phyloP scores from a whole-genome alignment of 2,888 invertebrate genomes.

The Agriotes lineatus region DNA sequence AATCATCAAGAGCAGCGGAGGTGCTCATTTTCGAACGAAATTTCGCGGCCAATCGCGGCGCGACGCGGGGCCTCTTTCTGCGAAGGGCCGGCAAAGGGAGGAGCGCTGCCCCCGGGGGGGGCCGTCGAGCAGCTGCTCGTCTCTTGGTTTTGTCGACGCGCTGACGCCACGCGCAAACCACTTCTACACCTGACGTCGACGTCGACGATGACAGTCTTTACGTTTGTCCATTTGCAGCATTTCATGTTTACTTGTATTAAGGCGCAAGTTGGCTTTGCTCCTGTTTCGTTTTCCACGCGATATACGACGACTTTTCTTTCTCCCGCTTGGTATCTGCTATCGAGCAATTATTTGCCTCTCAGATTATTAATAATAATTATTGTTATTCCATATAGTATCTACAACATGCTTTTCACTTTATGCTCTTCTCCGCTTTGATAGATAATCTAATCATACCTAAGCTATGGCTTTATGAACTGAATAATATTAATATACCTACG shows the following conservation, averaged over 20 bases:
- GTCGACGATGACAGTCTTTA: conserved; percentile 27
- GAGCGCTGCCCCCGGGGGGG: conserved; percentile 50
- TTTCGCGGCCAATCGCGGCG: conserved; percentile 48
- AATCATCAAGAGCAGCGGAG: conserved; percentile 50
- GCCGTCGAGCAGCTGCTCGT: conserved; percentile 51
- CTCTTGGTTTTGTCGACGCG: conserved; percentile 48
- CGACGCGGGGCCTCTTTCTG: conserved; percentile 48
- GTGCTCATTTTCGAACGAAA: conserved; percentile 52
- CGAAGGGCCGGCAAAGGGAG: conserved; percentile 50
- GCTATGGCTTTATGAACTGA: too few species aligned
- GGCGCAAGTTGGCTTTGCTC: conserved; percentile 9
- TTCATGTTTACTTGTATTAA: conserved; percentile 29
- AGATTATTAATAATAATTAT: too few species aligned
- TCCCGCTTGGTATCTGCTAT: too few species aligned
- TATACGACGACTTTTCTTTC: too few species aligned
- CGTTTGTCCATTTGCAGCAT: conserved; percentile 40
- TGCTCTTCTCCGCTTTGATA: too few species aligned
- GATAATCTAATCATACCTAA: too few species aligned
- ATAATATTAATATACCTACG: too few species aligned
- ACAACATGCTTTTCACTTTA: too few species aligned
- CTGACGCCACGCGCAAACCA: conserved; percentile 56
- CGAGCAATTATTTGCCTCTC: too few species aligned
- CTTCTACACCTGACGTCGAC: conserved; percentile 61
- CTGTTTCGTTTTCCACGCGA: too few species aligned
- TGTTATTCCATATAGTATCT: too few species aligned